Evolutionary conservation across 1,140 invertebrate genomes (phyloP).

Genomic region (Daktulosphaira vitifoliae): DNA sequence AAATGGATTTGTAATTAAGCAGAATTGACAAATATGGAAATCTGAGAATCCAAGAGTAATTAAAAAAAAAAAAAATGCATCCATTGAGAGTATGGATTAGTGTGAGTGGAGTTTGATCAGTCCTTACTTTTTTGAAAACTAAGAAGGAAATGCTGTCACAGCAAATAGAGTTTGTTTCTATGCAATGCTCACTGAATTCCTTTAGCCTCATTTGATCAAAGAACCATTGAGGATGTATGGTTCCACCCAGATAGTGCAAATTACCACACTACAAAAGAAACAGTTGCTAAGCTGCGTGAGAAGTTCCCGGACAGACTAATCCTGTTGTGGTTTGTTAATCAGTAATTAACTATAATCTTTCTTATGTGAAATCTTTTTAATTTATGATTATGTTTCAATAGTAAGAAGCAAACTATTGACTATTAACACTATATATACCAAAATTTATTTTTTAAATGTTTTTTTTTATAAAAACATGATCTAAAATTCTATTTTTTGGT

Average conservation of each 20-base stretch:
- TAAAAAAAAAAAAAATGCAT: slow-evolving; percentile 18
- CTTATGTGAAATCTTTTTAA: too few relatives aligned
- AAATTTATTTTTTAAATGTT: too few relatives aligned
- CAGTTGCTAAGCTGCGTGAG: slow-evolving; percentile 3
- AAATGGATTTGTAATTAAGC: slow-evolving; percentile 41
- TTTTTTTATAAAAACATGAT: too few relatives aligned
- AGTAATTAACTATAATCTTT: too few relatives aligned
- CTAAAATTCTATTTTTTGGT: too few relatives aligned
- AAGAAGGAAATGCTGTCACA: slow-evolving; percentile 35
- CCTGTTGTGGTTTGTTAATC: too few relatives aligned
- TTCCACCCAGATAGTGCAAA: neutral
- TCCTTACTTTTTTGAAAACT: slow-evolving; percentile 41
- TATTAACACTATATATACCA: too few relatives aligned
- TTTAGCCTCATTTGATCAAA: neutral
- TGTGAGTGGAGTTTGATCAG: slow-evolving; percentile 38
- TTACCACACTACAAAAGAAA: slow-evolving; percentile 1
- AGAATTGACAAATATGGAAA: slow-evolving; percentile 34
- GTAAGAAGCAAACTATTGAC: too few relatives aligned
- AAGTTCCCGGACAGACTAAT: slow-evolving; percentile 1
- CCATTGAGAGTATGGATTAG: slow-evolving; percentile 22
- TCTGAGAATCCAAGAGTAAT: neutral
- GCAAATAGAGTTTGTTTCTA: neutral
- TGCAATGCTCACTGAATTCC: neutral
- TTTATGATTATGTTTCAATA: too few relatives aligned
- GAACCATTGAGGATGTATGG: neutral